Base-by-base conservation (phyloP, 2,888 invertebrate species). In the Oligia latruncula region DNA sequence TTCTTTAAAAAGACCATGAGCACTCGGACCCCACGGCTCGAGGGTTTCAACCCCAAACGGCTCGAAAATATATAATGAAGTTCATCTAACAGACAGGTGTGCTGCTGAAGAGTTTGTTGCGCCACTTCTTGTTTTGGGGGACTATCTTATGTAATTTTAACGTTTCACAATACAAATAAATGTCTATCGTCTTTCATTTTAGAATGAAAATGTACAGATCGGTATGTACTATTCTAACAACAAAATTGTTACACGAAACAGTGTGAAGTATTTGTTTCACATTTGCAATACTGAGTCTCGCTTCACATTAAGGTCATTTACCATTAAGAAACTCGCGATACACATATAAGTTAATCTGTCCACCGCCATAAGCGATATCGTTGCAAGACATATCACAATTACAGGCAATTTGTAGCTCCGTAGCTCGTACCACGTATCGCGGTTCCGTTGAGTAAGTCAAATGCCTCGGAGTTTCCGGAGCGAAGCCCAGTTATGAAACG, bases 391-490 rank as follows among this genome's bases (percentile, higher is more conserved):
- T 87, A 84, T 81, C 65, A 81, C 77, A 87, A 89, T 88, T 89
- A 89, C 74, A 49, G 70, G 35, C 82, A 81, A 82, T 88, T 85
- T 85, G 79, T 81, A 75, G 80, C 68, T 29, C 58, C 5, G 78
- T 71, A 79, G 71, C 79, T 40, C 64, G 83, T 76, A 72, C 73
- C 49, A 70, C 55, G 66, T 60, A 82, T 17, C 66, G 55, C 65
- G 71, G 80, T 83, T 78, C 68, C 76, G 78, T 89, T 89, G 82
- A 81, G 87, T 62, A 89, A 90, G 79, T 74, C 70, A 79, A 77
- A 90, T 92, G 81, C 91, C 90, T 77, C 65, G 68, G 43, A 83
- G 77, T 87, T 85, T 90, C 76, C 90, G 89, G 89, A 91, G 89
- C 92, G 90, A 58, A 80, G 72, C 78, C 70, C 62, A 68, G 71